A percentile compares a stretch with the other conserved stretches of the same genome.
phyloP scores from a whole-genome alignment of 2,113 vertebrate genomes.

The Sardina pilchardus region DNA sequence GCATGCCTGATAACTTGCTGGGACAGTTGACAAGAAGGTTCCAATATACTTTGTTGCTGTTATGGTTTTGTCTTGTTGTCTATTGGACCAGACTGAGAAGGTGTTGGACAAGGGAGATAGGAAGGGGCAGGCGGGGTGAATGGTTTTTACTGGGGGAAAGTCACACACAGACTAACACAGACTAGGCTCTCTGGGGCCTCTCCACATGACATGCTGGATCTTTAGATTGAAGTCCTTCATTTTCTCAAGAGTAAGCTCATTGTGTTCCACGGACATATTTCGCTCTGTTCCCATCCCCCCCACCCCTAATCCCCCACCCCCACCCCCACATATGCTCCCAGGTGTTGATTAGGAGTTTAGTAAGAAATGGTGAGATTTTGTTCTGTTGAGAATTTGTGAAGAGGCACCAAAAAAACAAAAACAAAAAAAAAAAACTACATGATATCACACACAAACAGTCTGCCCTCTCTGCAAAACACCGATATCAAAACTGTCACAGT shows the following conservation, averaged over 20 bases:
- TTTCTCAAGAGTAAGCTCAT: background rate
- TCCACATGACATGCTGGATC: conserved; percentile 16
- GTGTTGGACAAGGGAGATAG: background rate
- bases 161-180: conserved; percentile 61
- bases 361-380: conserved; percentile 28
- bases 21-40: background rate
- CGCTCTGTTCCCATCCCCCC: background rate
- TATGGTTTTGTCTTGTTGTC: conserved; percentile 35
- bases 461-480: conserved; percentile 49
- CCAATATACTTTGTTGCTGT: conserved; percentile 14
- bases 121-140: conserved; percentile 43
- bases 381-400: conserved; percentile 40
- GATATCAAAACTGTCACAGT: conserved; percentile 17
- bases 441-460: conserved; percentile 57
- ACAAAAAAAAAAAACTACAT: conserved; percentile 31
- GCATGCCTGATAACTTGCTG: conserved; percentile 27
- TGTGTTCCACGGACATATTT: background rate
- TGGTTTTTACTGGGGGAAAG: conserved; percentile 49
- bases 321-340: background rate
- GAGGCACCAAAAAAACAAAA: conserved; percentile 51
- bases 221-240: background rate
- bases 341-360: conserved; percentile 44
- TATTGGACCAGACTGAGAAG: background rate
- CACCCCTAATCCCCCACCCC: background rate
- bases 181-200: conserved; percentile 38